These are phyloP conservation scores for Kryptolebias marmoratus DNA, from an alignment of 2,113 vertebrate genomes.

Conservation along the genomic window DNA sequence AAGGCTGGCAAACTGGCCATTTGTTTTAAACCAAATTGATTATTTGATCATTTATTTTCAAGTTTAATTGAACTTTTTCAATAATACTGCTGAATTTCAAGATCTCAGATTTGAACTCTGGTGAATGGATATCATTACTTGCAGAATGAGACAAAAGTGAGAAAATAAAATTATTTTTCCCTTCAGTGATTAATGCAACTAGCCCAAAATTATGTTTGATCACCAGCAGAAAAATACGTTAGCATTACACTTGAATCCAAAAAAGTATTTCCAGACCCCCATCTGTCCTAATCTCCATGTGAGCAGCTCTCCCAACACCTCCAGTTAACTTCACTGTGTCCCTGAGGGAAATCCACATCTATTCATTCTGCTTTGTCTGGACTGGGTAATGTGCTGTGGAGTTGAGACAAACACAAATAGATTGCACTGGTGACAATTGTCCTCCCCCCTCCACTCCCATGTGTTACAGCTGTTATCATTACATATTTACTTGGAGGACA, in stretches of 20 bases:
- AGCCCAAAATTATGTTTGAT: conserved; percentile 7
- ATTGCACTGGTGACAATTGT: conserved; percentile 71
- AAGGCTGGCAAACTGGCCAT: no score
- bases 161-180: background rate
- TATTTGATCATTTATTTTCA: no score
- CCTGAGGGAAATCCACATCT: conserved; percentile 56
- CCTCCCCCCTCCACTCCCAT: conserved; percentile 53
- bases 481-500: conserved; percentile 85
- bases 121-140: no score
- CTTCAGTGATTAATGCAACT: background rate
- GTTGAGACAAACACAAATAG: conserved; percentile 80
- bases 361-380: conserved; percentile 81
- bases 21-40: no score
- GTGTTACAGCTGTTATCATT: conserved; percentile 84
- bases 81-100: no score
- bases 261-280: conserved; percentile 41
- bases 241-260: conserved; percentile 21
- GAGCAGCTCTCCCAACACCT: conserved; percentile 52
- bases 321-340: conserved; percentile 52
- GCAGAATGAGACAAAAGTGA: no score
- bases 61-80: no score
- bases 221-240: conserved; percentile 18
- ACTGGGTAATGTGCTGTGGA: conserved; percentile 78
- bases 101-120: no score
- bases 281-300: conserved; percentile 54